A percentile compares a stretch with the other conserved stretches of the same genome.
These are phyloP conservation scores for Alcis repandata DNA, from an alignment of 2,888 invertebrate species.

Conservation along the genomic window DNA sequence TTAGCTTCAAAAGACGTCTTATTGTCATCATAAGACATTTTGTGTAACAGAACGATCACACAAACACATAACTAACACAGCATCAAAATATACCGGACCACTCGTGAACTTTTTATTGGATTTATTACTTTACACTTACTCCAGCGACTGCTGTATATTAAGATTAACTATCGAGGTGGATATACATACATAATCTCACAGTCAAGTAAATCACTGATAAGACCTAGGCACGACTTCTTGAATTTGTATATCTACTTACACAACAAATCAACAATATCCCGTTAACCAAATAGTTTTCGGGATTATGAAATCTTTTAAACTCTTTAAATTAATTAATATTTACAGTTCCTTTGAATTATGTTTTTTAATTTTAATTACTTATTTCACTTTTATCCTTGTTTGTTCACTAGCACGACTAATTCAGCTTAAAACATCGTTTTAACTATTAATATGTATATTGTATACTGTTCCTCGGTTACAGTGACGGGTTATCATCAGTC, in stretches of 20 bases:
- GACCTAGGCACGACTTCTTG: too few species aligned
- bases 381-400: constrained; percentile 2
- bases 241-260: too few species aligned
- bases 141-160: too few species aligned
- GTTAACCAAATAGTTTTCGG: too few species aligned
- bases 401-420: not conserved
- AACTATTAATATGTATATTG: not conserved
- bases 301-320: too few species aligned
- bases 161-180: too few species aligned
- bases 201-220: too few species aligned
- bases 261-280: too few species aligned
- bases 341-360: not conserved
- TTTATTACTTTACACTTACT: not conserved
- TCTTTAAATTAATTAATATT: too few species aligned
- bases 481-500: not conserved
- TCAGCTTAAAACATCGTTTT: not conserved
- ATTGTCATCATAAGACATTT: not conserved
- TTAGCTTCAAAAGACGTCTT: not conserved
- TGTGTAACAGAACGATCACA: not conserved
- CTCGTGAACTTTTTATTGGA: not conserved
- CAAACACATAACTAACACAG: not conserved
- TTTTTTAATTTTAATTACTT: not conserved
- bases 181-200: too few species aligned
- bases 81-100: not conserved
- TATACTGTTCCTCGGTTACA: not conserved